Base-by-base conservation (phyloP, 2,797 vertebrate genomes). In the Microctenopoma steveboyesi region DNA sequence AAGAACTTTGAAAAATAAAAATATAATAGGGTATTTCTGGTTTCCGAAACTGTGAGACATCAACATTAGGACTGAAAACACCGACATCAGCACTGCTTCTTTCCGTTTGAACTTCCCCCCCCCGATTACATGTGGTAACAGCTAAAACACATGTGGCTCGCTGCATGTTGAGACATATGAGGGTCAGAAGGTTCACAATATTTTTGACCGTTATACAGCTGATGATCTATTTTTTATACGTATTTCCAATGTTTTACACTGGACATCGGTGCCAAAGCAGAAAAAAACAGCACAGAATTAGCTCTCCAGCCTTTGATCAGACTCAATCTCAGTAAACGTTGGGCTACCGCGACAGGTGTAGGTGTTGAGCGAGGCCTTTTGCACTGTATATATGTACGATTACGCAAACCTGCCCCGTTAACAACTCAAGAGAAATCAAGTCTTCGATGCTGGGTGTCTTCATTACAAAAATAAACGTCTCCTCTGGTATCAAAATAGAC, bases 401-500 rank as follows among this genome's bases (percentile, higher is more conserved):
- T 64, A 77, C 68, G 84, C 76, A 76, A 87, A 71, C 61, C 55
- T 1, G 50, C 72, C 69, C 1, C 45, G 60, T 59, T n/a, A 12
- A 46, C 7, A 22, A 54, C 22, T 67, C 66, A 51, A 40, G 16
- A 33, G 55, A 4, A 2, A 3, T 72, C 64, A 70, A 22, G 81
- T 79, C 85, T 78, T 39, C 68, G 69, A 72, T 68, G 72, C 81
- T 70, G 62, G 49, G 59, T 4, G 55, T 77, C 72, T 69, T 80
- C 48, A 2, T 85, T 92, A 92, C 84, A 92, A 92, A 92, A 92
- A 92, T 92, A 92, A 91, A 92, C 69, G 35, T 87, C 83, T 89
- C 85, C 76, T 92, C 86, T 89, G 84, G 85, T 92, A 92, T 87
- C 84, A 92, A 92, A 92, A 92, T 91, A 92, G 86, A 88, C 71